Base-by-base conservation (phyloP, 2,113 vertebrate species). In the Oxygymnocypris stewartii region DNA sequence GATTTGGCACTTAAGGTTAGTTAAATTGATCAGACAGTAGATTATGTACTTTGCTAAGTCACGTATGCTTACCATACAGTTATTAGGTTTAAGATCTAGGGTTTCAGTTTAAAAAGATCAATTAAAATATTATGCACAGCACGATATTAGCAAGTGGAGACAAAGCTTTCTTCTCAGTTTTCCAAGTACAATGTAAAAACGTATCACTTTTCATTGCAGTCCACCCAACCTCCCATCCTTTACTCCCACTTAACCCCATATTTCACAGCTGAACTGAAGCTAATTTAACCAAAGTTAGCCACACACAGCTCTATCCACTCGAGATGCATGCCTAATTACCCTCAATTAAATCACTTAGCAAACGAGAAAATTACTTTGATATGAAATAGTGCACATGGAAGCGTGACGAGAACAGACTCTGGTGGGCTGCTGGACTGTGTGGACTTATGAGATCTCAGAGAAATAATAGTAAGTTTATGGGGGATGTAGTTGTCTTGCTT, bases 321-420 rank as follows among this genome's bases (percentile, higher is more conserved):
- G 89, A 79, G 67, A 87, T 94, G 87, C 93, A 95, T 91, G 93
- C 93, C 92, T 95, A 95, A 95, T 95, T 95, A 95, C 94, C 93
- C 94, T 89, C 94, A 95, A 95, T 95, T 95, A 95, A 95, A 94
- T 91, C 89, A 89, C 89, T 92, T 90, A 85, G 90, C 93, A 95
- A 95, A 95, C 89, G 90, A 95, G 92, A 95, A 95, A 94, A 94
- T 93, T 91, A 92, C 92, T 94, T 93, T 91, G 92, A 95, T 95
- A 94, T 94, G 93, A 94, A 94, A 94, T 85, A 85, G 85, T 57
- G 74, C 91, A 92, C 91, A 93, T 91, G 91, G 91, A 93, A 93
- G 93, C 91, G 89, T 89, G 91, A 88, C 91, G 77, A 90, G 86
- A 90, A 92, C 92, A 93, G 47, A 74, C 73, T 35, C 18, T 49